Evolutionary conservation across 2,113 vertebrate species (phyloP).

Genomic region (Protomyctophum bolini): DNA sequence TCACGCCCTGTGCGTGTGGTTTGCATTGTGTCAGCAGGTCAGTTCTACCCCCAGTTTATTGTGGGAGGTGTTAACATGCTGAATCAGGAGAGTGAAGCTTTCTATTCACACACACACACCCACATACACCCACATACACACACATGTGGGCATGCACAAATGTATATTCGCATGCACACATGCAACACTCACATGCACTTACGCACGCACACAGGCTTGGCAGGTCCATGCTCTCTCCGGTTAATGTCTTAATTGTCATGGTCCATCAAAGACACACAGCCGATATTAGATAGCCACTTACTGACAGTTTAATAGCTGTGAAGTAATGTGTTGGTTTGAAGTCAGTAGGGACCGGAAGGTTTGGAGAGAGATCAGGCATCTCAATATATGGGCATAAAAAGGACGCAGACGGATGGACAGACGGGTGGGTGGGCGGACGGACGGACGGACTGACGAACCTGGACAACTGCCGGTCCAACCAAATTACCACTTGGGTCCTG

Average conservation of each 20-base stretch:
- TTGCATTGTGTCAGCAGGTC: background rate
- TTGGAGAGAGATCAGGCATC: background rate
- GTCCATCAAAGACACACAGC: background rate
- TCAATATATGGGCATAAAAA: too few species aligned
- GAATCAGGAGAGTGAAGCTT: constrained; percentile 13
- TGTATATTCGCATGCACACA: too few species aligned
- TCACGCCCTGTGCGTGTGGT: background rate
- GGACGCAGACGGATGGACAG: too few species aligned
- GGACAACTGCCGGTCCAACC: too few species aligned
- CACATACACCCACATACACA: constrained; percentile 7
- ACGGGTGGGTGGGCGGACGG: too few species aligned
- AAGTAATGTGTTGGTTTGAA: background rate
- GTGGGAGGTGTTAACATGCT: constrained; percentile 23
- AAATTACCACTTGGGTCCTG: background rate
- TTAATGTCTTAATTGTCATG: constrained; percentile 38
- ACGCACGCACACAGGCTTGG: too few species aligned
- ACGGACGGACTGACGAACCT: too few species aligned
- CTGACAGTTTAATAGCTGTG: background rate
- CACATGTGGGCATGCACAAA: background rate
- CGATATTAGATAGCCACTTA: background rate
- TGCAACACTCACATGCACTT: too few species aligned
- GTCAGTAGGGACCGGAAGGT: background rate
- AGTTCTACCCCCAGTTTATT: background rate
- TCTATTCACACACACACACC: constrained; percentile 3
- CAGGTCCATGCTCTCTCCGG: too few species aligned